Conservation (phyloP, 2,797 vertebrate species). For the Gambusia yucatana region DNA sequence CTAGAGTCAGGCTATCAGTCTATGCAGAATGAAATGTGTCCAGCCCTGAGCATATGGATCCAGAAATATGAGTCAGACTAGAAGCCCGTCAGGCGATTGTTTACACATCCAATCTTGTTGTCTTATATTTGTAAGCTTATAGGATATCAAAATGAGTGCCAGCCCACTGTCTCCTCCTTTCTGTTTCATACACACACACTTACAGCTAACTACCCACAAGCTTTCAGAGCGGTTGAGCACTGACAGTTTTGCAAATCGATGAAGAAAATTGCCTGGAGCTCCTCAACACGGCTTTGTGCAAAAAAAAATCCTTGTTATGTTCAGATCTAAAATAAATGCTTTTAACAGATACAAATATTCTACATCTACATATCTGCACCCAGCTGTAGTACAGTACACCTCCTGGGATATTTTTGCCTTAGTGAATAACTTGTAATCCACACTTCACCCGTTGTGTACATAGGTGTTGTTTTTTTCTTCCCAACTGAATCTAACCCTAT, state of each 20-base stretch:
- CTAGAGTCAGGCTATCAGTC: conserved; percentile 14
- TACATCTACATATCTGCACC: conserved; percentile 32
- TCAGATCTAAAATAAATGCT: conserved; percentile 30
- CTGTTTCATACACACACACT: conserved; percentile 6
- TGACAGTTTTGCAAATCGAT: conserved; percentile 62
- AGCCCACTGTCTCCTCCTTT: neutral
- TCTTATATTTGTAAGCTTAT: neutral
- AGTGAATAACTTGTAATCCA: conserved; percentile 1
- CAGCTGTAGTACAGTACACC: conserved; percentile 26
- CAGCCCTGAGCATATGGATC: conserved; percentile 21
- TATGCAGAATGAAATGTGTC: conserved; percentile 47
- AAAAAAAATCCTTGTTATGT: conserved; percentile 56
- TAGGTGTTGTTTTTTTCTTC: neutral
- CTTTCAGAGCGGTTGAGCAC: conserved; percentile 47
- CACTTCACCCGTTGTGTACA: neutral
- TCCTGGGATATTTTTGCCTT: neutral
- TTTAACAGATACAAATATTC: conserved; percentile 46
- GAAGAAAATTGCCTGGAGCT: conserved; percentile 54
- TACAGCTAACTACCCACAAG: conserved; percentile 30
- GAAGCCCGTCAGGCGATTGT: conserved; percentile 12
- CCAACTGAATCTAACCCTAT: neutral
- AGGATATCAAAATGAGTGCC: conserved; percentile 2
- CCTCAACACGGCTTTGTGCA: conserved; percentile 54
- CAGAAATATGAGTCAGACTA: conserved; percentile 12
- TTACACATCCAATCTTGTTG: conserved; percentile 9